These are phyloP conservation scores for Oedothorax gibbosus DNA, from an alignment of 1,140 invertebrate species.

Conservation along the genomic window DNA sequence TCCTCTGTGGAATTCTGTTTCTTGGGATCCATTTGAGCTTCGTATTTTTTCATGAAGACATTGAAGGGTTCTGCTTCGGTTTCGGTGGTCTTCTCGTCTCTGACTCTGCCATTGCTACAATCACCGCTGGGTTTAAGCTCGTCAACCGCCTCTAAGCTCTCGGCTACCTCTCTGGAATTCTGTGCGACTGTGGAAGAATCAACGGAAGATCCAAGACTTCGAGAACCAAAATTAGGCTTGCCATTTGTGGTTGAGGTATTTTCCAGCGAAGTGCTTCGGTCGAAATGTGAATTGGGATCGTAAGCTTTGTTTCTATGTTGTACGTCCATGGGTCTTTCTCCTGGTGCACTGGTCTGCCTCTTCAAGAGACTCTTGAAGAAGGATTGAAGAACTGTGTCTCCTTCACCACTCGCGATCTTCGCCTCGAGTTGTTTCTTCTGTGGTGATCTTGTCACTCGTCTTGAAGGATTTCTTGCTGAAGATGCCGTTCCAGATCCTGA, in stretches of 20 bases:
- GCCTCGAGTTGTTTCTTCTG: slow-evolving; percentile 42
- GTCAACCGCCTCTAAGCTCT: slow-evolving; percentile 36
- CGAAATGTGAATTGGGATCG: background rate
- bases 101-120: background rate
- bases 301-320: background rate
- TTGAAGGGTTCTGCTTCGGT: slow-evolving; percentile 4
- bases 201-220: slow-evolving; percentile 8
- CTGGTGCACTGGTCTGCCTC: slow-evolving; percentile 35
- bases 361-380: slow-evolving; percentile 49
- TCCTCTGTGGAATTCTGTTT: background rate
- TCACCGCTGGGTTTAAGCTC: slow-evolving; percentile 26
- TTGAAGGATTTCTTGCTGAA: slow-evolving; percentile 7
- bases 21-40: background rate
- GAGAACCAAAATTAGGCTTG: slow-evolving; percentile 9
- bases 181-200: background rate
- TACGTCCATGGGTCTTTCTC: slow-evolving; percentile 16
- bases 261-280: slow-evolving; percentile 2
- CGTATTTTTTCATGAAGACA: slow-evolving; percentile 24
- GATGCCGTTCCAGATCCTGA: background rate
- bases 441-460: slow-evolving; percentile 3
- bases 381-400: slow-evolving; percentile 35
- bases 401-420: slow-evolving; percentile 24
- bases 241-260: slow-evolving; percentile 3
- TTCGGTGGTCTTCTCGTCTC: background rate
- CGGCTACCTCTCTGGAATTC: slow-evolving; percentile 1